These are phyloP conservation scores for Muscicapa striata DNA, from an alignment of 2,797 vertebrate species.

Conservation along the genomic window DNA sequence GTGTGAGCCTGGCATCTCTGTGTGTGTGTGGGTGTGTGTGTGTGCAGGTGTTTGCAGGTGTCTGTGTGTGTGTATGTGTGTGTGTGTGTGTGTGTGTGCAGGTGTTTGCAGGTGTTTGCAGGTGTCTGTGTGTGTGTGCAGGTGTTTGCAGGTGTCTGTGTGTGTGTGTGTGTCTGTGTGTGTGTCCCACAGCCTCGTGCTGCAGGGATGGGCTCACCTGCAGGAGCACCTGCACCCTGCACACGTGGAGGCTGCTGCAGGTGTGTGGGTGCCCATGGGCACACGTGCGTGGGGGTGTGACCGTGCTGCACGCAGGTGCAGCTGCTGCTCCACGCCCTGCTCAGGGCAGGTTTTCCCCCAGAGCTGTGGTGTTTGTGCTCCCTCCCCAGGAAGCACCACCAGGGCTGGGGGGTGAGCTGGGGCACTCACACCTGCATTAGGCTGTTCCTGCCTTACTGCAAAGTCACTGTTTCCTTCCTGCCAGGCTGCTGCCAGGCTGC, in stretches of 20 bases:
- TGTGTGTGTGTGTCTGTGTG: not conserved
- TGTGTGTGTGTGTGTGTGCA: too few species aligned
- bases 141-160: too few species aligned
- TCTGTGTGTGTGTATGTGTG: too few species aligned
- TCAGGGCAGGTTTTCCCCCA: not conserved
- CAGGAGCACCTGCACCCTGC: not conserved
- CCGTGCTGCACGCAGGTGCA: fast-evolving
- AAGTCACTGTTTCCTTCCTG: fast-evolving
- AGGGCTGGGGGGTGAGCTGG: not conserved
- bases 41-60: too few species aligned
- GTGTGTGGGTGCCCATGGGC: not conserved
- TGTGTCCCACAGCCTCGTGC: too few species aligned
- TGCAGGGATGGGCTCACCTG: not conserved
- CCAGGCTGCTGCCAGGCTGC: not conserved
- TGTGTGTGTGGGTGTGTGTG: not conserved
- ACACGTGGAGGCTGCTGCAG: not conserved
- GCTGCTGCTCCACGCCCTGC: fast-evolving
- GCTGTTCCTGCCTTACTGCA: not conserved
- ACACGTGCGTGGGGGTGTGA: not conserved
- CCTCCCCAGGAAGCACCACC: fast-evolving
- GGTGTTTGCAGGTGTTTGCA: too few species aligned
- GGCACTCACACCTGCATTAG: not conserved
- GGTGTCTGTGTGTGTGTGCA: too few species aligned
- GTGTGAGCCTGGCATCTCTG: not conserved
- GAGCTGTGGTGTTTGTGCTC: not conserved